Conservation (phyloP, 2,888 invertebrate species). For the Perithous albicinctus region DNA sequence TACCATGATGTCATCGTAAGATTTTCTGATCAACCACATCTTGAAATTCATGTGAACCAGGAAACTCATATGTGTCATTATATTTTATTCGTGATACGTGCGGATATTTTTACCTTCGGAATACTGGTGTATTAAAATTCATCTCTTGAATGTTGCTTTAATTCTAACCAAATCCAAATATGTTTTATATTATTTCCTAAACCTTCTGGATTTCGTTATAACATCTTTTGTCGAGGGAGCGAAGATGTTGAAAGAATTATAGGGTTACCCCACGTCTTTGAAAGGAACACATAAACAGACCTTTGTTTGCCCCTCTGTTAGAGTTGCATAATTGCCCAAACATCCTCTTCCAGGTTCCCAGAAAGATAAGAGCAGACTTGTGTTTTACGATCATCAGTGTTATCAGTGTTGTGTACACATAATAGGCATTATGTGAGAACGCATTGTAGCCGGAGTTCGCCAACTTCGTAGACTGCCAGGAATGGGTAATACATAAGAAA, state of each 20-base stretch:
- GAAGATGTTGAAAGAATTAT: not conserved
- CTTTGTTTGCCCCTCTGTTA: constrained; percentile 14
- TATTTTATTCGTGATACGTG: not conserved
- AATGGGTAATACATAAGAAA: not conserved
- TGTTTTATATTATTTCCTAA: not conserved
- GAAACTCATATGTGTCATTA: not conserved
- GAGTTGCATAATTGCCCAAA: constrained; percentile 47
- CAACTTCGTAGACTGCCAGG: not conserved
- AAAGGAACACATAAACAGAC: constrained; percentile 34
- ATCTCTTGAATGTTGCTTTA: not conserved
- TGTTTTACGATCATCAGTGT: constrained; percentile 17
- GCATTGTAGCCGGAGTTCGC: not conserved
- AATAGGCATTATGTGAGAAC: constrained; percentile 9
- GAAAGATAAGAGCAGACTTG: constrained; percentile 15
- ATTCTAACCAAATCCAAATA: not conserved
- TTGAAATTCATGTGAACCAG: not conserved
- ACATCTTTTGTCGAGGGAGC: not conserved
- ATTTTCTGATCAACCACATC: constrained; percentile 3
- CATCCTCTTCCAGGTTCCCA: constrained; percentile 16
- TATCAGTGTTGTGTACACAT: constrained; percentile 30
- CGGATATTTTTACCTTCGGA: not conserved
- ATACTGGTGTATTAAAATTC: not conserved
- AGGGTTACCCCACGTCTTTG: constrained; percentile 3
- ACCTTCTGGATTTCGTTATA: not conserved
- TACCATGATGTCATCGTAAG: not conserved